Evolutionary conservation across 2,888 invertebrate genomes (phyloP), one percentile per base, ranked within the genome.

Genomic region (Platycheirus rosarum): DNA sequence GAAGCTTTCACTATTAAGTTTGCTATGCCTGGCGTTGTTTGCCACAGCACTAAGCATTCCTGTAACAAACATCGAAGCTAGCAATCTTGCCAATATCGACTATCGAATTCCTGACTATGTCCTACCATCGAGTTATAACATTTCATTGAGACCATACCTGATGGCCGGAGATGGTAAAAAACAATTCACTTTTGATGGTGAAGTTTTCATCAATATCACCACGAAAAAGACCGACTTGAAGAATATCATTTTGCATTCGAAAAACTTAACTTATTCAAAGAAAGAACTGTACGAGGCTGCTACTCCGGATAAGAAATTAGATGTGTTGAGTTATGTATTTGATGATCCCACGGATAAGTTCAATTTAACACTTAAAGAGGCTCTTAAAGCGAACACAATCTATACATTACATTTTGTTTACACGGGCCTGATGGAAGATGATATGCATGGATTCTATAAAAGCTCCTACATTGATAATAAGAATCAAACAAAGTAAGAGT

Each of bases 101-200:
- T 90, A 89, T 48, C 87, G 89, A 23, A 79, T 90, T 9, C 82
- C 87, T 3, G 29, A 49, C 1, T 89, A 87, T 0, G 91, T 93
- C 0, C 73, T 69, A 1, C 94, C 94, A 0, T 85, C 84, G 0
- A 88, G 88, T n/a, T 95, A 94, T 84, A 89, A 91, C 26, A 89
- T 94, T 0, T 85, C 89, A 0, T 85, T 94, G 4, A 89, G 88
- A 0, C 93, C 93, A 0, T 91, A 92, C 82, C 90, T 93, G 2
- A 88, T 91, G 20, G 85, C 84, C 11, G 71, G n/a, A 40, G 88
- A 89, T 79, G 80, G 76, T 0, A 57, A 13, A 2, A 86, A 87
- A 5, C 85, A 66, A 8, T 91, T 90, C 60, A 89, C 87, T 1
- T 91, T 91, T 62, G 88, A 89, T 69, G 91, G 90, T 7, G 87